Conservation (phyloP, 2,113 vertebrate genomes). For the Bombycilla garrulus region DNA sequence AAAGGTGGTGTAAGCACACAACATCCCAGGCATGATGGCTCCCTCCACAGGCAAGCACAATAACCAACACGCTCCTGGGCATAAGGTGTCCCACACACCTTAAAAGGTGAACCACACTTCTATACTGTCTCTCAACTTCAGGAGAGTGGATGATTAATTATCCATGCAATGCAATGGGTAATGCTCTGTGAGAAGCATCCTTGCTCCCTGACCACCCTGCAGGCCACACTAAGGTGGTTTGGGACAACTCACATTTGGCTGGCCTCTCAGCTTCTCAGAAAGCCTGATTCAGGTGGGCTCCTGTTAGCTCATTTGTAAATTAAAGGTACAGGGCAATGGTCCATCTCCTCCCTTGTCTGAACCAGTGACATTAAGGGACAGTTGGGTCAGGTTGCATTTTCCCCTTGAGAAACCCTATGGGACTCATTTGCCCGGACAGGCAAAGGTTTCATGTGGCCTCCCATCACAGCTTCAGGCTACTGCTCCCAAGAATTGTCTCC, state of each 20-base stretch:
- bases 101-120: neutral
- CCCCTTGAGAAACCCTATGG: neutral
- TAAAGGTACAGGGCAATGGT: neutral
- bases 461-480: neutral
- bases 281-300: neutral
- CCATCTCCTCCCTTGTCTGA: neutral
- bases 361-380: too few relatives aligned
- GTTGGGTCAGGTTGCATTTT: neutral
- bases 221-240: neutral
- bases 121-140: neutral
- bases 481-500: neutral
- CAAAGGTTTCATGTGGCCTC: neutral
- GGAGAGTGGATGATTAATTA: neutral
- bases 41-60: neutral
- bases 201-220: neutral
- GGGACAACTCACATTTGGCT: neutral
- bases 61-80: neutral
- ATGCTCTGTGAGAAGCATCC: neutral
- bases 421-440: neutral
- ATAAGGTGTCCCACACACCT: neutral
- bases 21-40: neutral
- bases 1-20: neutral
- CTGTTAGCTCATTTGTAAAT: neutral
- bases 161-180: neutral
- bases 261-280: neutral